Base-by-base conservation (phyloP, 1,140 invertebrate species). In the Tetramorium simillimum region DNA sequence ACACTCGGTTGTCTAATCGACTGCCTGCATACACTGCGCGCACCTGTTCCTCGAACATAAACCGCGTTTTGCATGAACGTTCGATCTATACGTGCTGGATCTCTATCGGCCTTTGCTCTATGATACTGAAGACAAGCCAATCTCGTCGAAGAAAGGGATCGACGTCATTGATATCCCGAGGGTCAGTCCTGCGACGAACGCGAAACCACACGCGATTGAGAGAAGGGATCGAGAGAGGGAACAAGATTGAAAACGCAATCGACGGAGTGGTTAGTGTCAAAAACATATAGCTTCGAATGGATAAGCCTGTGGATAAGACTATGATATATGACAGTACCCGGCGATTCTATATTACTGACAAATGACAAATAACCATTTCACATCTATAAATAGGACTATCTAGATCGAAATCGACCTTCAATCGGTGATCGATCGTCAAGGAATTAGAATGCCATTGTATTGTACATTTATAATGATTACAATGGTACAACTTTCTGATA, bases 1-100 rank as follows among this genome's bases (percentile, higher is more conserved):
- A 78, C 88, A 89, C 58, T 76, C 90, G 77, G 67, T 67, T 69
- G 88, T 87, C 89, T 91, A 88, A 91, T 91, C 89, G 87, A 89
- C 90, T 86, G 60, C 62, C 70, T 73, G 78, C 86, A 85, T 76
- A 86, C 53, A 87, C 72, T 62, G 21, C 72, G 80, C 84, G 87
- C 91, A 91, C 86, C 90, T 91, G 90, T 90, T 91, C 73, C 82
- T 46, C 81, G 75, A 73, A 82, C 70, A 77, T 76, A 76, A 12
- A 60, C 65, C 78, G 60, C 88, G 60, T 90, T 89, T 90, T 87
- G 85, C 88, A 89, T 89, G 58, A 65, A 60, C 65, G 62, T 90
- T 76, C 88, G 73, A 73, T 33, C 58, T 33, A 49, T 67, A 53
- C 69, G 40, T 58, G 87, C 43, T 76, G 82, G 53, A 89, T 86